These are phyloP conservation scores for Crioceris asparagi DNA, from an alignment of 2,888 invertebrate genomes.

Conservation along the genomic window DNA sequence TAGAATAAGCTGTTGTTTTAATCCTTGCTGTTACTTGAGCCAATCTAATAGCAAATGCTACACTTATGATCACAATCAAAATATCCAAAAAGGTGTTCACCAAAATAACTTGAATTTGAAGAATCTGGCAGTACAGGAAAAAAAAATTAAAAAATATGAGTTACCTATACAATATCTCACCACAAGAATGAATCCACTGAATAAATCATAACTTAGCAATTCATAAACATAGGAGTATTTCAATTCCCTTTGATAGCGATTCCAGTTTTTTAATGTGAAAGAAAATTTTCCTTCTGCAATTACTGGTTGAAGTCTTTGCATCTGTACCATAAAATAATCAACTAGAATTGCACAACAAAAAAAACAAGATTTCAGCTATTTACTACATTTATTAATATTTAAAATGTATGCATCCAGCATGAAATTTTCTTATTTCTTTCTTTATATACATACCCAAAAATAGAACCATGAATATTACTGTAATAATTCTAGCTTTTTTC, in stretches of 20 bases:
- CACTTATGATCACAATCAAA: constrained; percentile 31
- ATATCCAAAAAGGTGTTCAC: constrained; percentile 28
- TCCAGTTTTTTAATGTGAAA: constrained; percentile 8
- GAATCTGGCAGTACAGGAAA: too few species aligned
- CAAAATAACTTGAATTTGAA: constrained; percentile 18
- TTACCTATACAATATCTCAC: constrained; percentile 6
- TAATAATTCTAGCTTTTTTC: constrained; percentile 9
- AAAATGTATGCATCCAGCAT: neutral
- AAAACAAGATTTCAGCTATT: neutral
- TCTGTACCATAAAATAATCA: constrained; percentile 10
- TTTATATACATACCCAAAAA: constrained; percentile 14
- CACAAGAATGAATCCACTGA: constrained; percentile 11
- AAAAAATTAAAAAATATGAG: constrained; percentile 1
- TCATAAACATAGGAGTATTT: constrained; percentile 8
- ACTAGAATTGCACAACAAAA: constrained; percentile 10
- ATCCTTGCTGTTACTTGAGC: constrained; percentile 21
- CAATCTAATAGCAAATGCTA: constrained; percentile 27
- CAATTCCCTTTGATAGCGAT: constrained; percentile 7
- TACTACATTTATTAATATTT: neutral
- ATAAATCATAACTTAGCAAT: constrained; percentile 7
- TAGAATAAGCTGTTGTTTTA: constrained; percentile 8
- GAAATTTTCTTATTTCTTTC: neutral
- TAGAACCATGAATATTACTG: constrained; percentile 12
- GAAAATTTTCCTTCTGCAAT: neutral
- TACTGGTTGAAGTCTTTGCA: constrained; percentile 5